These are phyloP conservation scores for Acipenser transmontanus DNA, from an alignment of 2,797 vertebrate species.

Conservation along the genomic window DNA sequence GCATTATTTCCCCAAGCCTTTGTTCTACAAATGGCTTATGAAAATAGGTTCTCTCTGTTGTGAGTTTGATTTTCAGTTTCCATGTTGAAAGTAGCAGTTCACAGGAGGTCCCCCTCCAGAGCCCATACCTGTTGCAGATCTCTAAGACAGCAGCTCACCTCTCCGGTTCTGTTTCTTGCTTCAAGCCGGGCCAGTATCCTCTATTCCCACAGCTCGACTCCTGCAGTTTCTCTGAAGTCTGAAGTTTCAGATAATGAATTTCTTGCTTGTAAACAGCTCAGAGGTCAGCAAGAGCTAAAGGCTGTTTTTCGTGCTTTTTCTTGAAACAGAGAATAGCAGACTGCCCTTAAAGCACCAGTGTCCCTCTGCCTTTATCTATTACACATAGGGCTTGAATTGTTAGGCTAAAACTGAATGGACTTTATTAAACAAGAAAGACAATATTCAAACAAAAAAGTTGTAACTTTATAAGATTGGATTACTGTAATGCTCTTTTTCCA, in stretches of 20 bases:
- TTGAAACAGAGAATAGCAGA: too few species aligned
- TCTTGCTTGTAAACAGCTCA: neutral
- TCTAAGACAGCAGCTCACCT: neutral
- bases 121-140: neutral
- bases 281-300: neutral
- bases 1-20: constrained; percentile 14
- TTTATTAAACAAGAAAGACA: too few species aligned
- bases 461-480: too few species aligned
- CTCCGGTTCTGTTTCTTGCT: neutral
- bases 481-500: too few species aligned
- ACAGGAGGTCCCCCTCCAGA: neutral
- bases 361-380: too few species aligned
- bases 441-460: too few species aligned
- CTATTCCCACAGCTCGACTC: neutral
- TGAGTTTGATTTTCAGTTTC: constrained; percentile 43
- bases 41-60: constrained; percentile 20
- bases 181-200: neutral
- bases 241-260: neutral
- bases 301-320: neutral
- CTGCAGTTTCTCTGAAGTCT: neutral
- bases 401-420: too few species aligned
- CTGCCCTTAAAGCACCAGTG: too few species aligned
- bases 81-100: constrained; percentile 30
- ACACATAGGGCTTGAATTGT: too few species aligned
- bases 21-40: too few species aligned